Conservation (phyloP, 2,888 invertebrate genomes). For the Euplagia quadripunctaria region DNA sequence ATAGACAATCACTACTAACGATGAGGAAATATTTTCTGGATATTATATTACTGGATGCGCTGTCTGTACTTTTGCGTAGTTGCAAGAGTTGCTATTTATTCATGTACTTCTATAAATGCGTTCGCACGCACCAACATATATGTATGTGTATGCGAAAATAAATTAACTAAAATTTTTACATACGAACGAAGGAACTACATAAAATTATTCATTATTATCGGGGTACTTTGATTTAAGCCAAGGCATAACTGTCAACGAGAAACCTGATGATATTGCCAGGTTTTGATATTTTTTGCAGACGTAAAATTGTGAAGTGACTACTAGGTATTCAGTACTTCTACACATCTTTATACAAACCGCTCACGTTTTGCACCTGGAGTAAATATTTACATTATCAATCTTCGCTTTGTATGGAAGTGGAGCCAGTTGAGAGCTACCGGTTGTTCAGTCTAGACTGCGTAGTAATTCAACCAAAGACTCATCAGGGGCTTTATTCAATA, state of each 20-base stretch:
- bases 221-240: background rate
- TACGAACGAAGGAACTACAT: background rate
- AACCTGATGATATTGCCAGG: background rate
- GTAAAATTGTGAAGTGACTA: background rate
- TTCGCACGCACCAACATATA: too few species aligned
- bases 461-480: background rate
- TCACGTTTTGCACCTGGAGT: constrained; percentile 19
- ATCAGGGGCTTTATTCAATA: background rate
- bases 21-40: too few species aligned
- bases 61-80: too few species aligned
- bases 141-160: background rate
- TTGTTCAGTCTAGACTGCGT: constrained; percentile 26
- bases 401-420: constrained; percentile 11
- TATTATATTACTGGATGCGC: too few species aligned
- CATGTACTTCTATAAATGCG: too few species aligned
- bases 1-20: too few species aligned
- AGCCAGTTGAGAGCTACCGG: constrained; percentile 5
- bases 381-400: constrained; percentile 20
- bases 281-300: background rate
- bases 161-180: background rate
- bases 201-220: background rate
- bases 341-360: constrained; percentile 13
- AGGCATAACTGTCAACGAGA: background rate
- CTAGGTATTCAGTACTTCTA: background rate
- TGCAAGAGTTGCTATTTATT: too few species aligned